Percentiles rank a stretch among this genome's conserved stretches.
These are phyloP conservation scores for Microcebus lehilahytsara DNA, from an alignment of 2,113 vertebrate genomes.

Conservation along the genomic window DNA sequence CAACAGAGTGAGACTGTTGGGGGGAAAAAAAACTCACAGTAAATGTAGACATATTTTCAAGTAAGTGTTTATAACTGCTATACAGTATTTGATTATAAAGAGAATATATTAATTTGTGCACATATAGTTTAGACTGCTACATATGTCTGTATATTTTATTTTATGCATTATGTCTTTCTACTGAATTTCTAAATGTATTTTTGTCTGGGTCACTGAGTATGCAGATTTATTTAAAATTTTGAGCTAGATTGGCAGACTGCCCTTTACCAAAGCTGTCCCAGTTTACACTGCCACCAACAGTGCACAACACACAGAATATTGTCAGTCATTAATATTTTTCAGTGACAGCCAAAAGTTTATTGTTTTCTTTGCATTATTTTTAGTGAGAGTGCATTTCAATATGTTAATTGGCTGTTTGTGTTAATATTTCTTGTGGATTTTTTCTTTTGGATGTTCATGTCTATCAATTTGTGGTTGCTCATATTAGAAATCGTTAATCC, in stretches of 20 bases:
- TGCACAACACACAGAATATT: not conserved
- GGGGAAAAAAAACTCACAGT: not conserved
- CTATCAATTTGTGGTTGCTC: not conserved
- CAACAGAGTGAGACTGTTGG: too few species aligned
- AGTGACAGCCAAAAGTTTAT: not conserved
- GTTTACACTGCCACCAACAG: not conserved
- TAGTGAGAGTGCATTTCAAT: not conserved
- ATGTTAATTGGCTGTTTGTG: not conserved
- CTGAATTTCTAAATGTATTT: not conserved
- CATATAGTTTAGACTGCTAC: not conserved
- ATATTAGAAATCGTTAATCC: constrained; percentile 9
- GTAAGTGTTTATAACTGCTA: not conserved
- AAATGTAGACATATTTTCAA: not conserved
- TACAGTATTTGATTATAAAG: not conserved
- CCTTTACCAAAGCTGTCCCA: not conserved
- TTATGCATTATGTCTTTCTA: not conserved
- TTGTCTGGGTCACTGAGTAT: not conserved
- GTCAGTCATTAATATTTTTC: not conserved
- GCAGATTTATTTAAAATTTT: not conserved
- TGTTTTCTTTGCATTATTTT: not conserved
- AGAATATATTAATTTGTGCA: not conserved
- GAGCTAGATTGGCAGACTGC: not conserved
- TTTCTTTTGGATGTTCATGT: not conserved
- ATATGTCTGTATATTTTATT: not conserved
- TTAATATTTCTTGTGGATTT: not conserved